phyloP scores from a whole-genome alignment of 2,888 invertebrate genomes.

The Pycnomerus fuliginosus region DNA sequence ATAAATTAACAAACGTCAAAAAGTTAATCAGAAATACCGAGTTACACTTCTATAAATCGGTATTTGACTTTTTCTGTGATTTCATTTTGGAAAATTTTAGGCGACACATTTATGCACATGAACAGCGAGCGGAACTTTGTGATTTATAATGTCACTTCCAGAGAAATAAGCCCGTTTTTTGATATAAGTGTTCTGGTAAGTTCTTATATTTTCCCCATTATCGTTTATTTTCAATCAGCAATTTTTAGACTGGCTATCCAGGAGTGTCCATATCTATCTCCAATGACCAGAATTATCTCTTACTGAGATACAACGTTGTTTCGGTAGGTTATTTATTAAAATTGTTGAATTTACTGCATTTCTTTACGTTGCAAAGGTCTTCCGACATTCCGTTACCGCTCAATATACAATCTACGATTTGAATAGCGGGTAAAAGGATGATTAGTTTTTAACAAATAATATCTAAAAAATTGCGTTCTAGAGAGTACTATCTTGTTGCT shows the following conservation, averaged over 20 bases:
- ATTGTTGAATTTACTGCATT: not conserved
- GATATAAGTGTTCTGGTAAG: slow-evolving; percentile 55
- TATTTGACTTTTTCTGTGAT: too few relatives aligned
- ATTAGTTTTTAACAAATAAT: too few relatives aligned
- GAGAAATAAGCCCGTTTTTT: slow-evolving; percentile 47
- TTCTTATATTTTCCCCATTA: too few relatives aligned
- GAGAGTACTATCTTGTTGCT: slow-evolving; percentile 55
- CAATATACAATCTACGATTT: slow-evolving; percentile 65
- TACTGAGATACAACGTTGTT: slow-evolving; percentile 41
- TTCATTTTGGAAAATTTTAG: too few relatives aligned
- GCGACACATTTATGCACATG: slow-evolving; percentile 59
- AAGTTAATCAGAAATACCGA: too few relatives aligned
- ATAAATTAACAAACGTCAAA: too few relatives aligned
- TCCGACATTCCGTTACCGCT: slow-evolving; percentile 65
- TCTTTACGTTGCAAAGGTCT: slow-evolving; percentile 55
- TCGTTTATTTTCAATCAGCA: slow-evolving; percentile 5
- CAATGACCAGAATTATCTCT: slow-evolving; percentile 35
- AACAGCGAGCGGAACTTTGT: slow-evolving; percentile 12
- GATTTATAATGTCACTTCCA: not conserved
- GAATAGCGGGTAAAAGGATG: slow-evolving; percentile 55
- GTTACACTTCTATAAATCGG: too few relatives aligned
- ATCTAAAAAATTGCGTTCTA: slow-evolving; percentile 39
- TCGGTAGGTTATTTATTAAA: slow-evolving; percentile 35
- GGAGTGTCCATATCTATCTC: slow-evolving; percentile 47
- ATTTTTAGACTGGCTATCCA: slow-evolving; percentile 47